Base-by-base conservation (phyloP, 1,140 invertebrate genomes). In the Galleria mellonella region DNA sequence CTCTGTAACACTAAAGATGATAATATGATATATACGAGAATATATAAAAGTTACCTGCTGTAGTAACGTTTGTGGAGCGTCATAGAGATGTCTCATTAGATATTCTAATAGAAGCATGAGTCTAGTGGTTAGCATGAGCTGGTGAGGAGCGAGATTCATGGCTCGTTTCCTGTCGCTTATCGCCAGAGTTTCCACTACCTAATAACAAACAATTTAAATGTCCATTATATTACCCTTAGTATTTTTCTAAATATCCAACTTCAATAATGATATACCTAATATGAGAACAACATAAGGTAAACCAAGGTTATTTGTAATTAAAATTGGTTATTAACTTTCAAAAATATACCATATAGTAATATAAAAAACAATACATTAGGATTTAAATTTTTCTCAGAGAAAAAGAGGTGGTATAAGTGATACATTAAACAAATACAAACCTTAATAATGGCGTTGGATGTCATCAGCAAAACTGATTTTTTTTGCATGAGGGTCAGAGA, bases 401-500 rank as follows among this genome's bases (percentile, higher is more conserved):
- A n/a, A n/a, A n/a, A n/a, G n/a, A n/a, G n/a, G n/a, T 15, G 9
- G 6, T 9, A 10, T 28, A 38, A 28, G 17, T 23, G 2, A 23
- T 23, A 6, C 6, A n/a, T 23, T 23, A 13, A 15, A 35, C 41
- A 23, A 4, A 23, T 29, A 52, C 55, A 51, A 58, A 87, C 85
- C 55, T 86, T 87, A 27, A 86, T 86, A 1, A 87, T 87, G 28
- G 83, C 83, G 55, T 87, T 87, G 4, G 93, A 92, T 9, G 92
- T 92, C 47, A 94, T 87, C 7, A 98, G 87, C n/a, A 98, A 83
- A 0, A 99, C 94, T 2, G 93, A 93, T 83, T 98, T 98, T 78
- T 98, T 98, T 81, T 98, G 96, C 94, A 98, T 98, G 15, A 98
- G 85, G 63, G 96, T 97, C 15, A 98, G 79, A 2, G 95, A 96